Evolutionary conservation across 2,888 invertebrate species (phyloP), one percentile per base, ranked within the genome.

Genomic region (Drosophila nigricruria): DNA sequence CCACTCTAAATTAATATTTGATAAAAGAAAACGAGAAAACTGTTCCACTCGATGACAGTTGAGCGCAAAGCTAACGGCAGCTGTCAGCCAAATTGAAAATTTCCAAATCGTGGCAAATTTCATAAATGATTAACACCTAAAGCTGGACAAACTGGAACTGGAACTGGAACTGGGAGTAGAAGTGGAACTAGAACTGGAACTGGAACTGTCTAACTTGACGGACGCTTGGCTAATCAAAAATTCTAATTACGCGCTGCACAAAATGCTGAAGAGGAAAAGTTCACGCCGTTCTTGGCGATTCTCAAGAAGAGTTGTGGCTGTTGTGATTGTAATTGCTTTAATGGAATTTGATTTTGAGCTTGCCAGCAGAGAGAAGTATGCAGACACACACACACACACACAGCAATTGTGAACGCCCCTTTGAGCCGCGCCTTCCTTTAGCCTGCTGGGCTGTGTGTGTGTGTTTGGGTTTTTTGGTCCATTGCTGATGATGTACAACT

Each of bases 41-140:
- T 34, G 56, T 50, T 62, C 47, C 54, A 59, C 32, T 54, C 65
- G 75, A 61, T 77, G 61, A 71, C 67, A 71, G 73, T 43, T 58
- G 45, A 45, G 36, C 70, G 66, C 50, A 53, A 23, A 50, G 30
- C 59, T 79, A 79, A 80, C 76, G 76, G 76, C 53, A 50, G 23
- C 60, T 81, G 77, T 71, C 67, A 73, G 72, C 70, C 80, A 91
- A 90, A 88, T 83, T 79, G 82, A 90, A 88, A 83, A 82, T 85
- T 38, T 25, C 38, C 81, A 78, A 90, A 90, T 88, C 47, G 81
- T 45, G 56, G 56, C 32, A 65, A 42, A 71, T 82, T 65, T 71
- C 68, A 89, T 83, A 89, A 90, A 82, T 83, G 85, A 89, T 89
- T 90, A 90, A 89, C 91, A 90, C 90, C 89, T 91, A 76, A 91